Conservation (phyloP, 2,113 vertebrate genomes). For the Cettia cetti region DNA sequence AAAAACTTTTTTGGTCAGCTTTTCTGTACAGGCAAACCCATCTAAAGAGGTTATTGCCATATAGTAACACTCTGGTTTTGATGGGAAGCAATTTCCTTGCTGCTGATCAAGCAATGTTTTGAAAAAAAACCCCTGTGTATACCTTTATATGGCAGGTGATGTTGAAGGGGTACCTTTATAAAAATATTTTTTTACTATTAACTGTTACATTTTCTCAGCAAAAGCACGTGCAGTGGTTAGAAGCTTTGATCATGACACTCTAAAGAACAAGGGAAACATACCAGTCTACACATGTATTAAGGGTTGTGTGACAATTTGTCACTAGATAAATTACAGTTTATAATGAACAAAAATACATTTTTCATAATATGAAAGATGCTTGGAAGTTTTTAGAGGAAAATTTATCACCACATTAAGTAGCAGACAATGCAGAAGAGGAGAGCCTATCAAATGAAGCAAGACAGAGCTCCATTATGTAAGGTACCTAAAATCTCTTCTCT, state of each 20-base stretch:
- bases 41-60: background rate
- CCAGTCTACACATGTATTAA: background rate
- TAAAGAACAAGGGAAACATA: background rate
- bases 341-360: background rate
- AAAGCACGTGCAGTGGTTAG: background rate
- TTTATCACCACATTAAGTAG: background rate
- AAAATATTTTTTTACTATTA: background rate
- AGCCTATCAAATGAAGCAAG: background rate
- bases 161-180: background rate
- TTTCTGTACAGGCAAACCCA: background rate
- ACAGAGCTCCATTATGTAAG: background rate
- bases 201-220: background rate
- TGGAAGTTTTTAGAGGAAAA: background rate
- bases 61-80: background rate
- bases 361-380: background rate
- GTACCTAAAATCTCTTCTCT: constrained; percentile 3
- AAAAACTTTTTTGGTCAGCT: background rate
- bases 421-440: background rate
- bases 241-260: background rate
- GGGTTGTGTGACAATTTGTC: background rate
- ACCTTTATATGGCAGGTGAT: background rate
- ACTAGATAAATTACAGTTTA: background rate
- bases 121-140: background rate
- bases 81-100: background rate
- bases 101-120: background rate